Evolutionary conservation across 2,113 vertebrate genomes (phyloP).

Genomic region (Tetrax tetrax): DNA sequence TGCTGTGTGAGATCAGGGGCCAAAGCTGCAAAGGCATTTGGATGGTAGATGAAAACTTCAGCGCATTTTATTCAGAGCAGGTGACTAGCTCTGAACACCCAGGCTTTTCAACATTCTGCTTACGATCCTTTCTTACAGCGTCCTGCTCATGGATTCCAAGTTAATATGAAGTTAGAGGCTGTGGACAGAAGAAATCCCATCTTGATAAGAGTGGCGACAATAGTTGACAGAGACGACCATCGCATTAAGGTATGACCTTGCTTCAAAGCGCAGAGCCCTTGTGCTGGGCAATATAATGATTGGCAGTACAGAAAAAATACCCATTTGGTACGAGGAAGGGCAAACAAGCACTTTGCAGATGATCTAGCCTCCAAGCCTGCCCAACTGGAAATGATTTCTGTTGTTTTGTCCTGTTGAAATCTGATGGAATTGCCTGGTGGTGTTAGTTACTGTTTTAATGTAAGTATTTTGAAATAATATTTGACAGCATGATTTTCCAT

Average conservation of each 20-base stretch:
- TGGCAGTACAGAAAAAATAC: neutral
- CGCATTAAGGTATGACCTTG: conserved; percentile 78
- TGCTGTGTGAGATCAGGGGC: neutral
- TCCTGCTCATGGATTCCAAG: conserved; percentile 80
- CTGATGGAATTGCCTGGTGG: neutral
- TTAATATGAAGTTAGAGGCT: conserved; percentile 82
- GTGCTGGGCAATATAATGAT: neutral
- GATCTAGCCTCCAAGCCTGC: neutral
- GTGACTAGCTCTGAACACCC: neutral
- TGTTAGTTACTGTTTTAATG: neutral
- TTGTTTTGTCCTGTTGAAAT: neutral
- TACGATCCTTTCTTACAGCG: conserved; percentile 70
- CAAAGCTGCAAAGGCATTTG: neutral
- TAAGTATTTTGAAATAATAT: neutral
- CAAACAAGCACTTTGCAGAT: neutral
- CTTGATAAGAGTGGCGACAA: conserved; percentile 83
- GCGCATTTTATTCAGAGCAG: neutral
- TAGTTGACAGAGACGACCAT: conserved; percentile 79
- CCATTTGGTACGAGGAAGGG: neutral
- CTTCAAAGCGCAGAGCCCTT: neutral
- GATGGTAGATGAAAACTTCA: neutral
- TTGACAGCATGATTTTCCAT: neutral
- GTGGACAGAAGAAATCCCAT: conserved; percentile 86
- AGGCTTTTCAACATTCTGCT: neutral
- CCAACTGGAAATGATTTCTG: neutral